phyloP scores from a whole-genome alignment of 2,888 invertebrate genomes.

The Thecophora atra region DNA sequence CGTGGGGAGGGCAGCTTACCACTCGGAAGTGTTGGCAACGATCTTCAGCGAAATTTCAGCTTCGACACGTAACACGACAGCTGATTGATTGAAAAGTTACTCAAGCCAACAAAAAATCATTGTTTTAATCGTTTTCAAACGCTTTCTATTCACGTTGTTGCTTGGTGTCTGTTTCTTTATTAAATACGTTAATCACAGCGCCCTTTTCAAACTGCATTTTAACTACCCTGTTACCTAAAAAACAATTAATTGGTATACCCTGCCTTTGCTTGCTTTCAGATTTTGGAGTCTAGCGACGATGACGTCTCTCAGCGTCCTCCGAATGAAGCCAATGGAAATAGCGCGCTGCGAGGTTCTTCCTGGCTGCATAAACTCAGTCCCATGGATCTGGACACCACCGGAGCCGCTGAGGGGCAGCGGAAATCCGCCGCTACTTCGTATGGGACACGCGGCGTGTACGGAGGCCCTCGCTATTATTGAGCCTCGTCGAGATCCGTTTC shows the following conservation, averaged over 20 bases:
- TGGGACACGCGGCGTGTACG: slow-evolving; percentile 48
- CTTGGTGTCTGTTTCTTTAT: neutral
- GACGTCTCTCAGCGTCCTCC: slow-evolving; percentile 57
- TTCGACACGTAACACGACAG: slow-evolving; percentile 35
- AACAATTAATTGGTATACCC: no score
- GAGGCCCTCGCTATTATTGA: slow-evolving; percentile 54
- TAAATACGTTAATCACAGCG: no score
- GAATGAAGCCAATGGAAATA: slow-evolving; percentile 49
- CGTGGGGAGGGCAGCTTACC: no score
- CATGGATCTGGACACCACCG: slow-evolving; percentile 51
- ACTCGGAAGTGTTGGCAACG: slow-evolving; percentile 7
- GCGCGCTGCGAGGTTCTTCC: slow-evolving; percentile 51
- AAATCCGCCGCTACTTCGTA: slow-evolving; percentile 40
- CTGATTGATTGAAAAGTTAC: slow-evolving; percentile 3
- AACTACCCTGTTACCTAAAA: no score
- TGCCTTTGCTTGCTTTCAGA: slow-evolving; percentile 53
- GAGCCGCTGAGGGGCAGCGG: slow-evolving; percentile 35
- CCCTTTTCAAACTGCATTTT: no score
- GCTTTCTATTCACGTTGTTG: neutral
- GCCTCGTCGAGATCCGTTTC: neutral
- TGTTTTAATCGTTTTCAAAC: no score
- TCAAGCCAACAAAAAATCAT: neutral
- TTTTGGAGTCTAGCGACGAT: slow-evolving; percentile 65
- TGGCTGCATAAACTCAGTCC: slow-evolving; percentile 56
- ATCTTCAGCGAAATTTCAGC: slow-evolving; percentile 8